Evolutionary conservation across 2,888 invertebrate species (phyloP), one percentile per base, ranked within the genome.

Genomic region (Acheta domesticus): DNA sequence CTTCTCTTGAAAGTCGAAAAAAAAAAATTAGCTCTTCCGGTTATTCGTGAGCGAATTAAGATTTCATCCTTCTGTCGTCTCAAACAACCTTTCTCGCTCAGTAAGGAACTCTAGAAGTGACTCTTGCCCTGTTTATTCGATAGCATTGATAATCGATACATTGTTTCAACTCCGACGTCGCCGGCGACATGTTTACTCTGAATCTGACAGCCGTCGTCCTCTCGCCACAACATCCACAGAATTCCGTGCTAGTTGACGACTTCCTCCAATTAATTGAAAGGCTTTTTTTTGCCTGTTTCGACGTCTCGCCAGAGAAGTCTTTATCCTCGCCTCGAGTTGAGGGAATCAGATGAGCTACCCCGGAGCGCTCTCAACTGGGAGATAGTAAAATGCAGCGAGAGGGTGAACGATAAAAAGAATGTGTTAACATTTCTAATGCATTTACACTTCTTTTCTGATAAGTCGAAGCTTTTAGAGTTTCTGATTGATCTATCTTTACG

Each of bases 81-180:
- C 62, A 62, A 62, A 62, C 62, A n/a, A n/a, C n/a, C 62, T 62
- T n/a, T 62, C 62, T n/a, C 62, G 4, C 36, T 36, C 36, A 36
- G 36, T 36, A 4, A 36, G 4, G 14, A 62, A 62, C 62, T 62
- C 62, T 8, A 62, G n/a, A 62, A 62, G 62, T 62, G n/a, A n/a
- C 62, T 14, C 62, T 62, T 12, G 16, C n/a, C 62, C n/a, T 62
- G 62, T 62, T 62, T 62, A 62, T n/a, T 62, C 62, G 62, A 62
- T 62, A 62, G 16, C 62, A 62, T 62, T 62, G 62, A 62, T n/a
- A 62, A 62, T 62, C 62, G 62, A 62, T 62, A 62, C 62, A 62
- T 62, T 62, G 62, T 62, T 62, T n/a, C 36, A 36, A 62, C n/a
- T 14, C 62, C 14, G 62, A 62, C 62, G n/a, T 62, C 62, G 62